Percentiles rank a stretch among this genome's conserved stretches.
Conservation (phyloP, 2,797 vertebrate species). For the Tragopan temminckii region DNA sequence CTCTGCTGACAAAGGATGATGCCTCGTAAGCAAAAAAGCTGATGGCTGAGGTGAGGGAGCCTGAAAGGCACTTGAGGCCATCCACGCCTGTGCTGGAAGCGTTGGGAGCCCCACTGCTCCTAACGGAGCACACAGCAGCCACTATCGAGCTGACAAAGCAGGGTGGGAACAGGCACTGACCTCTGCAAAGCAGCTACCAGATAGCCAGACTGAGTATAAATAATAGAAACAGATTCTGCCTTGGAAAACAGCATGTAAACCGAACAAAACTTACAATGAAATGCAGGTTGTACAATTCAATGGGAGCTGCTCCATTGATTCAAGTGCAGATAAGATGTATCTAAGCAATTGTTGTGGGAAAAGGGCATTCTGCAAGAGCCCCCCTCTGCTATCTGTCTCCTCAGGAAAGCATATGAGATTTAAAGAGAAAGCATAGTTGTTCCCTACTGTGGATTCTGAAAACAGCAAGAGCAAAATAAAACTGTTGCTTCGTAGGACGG, state of each 20-base stretch:
- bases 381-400: neutral
- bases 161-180: neutral
- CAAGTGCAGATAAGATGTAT: neutral
- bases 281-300: neutral
- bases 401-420: neutral
- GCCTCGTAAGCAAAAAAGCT: neutral
- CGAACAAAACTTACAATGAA: neutral
- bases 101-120: rapidly evolving
- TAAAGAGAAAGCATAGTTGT: neutral
- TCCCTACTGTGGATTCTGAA: conserved; percentile 33
- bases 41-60: neutral
- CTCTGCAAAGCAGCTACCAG: neutral
- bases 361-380: neutral
- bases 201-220: rapidly evolving
- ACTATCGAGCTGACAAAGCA: rapidly evolving
- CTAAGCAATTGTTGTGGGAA: neutral
- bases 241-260: rapidly evolving
- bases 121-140: neutral
- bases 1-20: neutral
- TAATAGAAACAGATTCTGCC: neutral
- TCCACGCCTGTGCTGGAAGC: rapidly evolving
- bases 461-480: conserved; percentile 53
- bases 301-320: neutral
- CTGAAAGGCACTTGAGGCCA: neutral
- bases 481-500: neutral